Percentiles rank a stretch among this genome's conserved stretches.
phyloP scores from a whole-genome alignment of 2,797 vertebrate species.

The Onychomys arenicola region DNA sequence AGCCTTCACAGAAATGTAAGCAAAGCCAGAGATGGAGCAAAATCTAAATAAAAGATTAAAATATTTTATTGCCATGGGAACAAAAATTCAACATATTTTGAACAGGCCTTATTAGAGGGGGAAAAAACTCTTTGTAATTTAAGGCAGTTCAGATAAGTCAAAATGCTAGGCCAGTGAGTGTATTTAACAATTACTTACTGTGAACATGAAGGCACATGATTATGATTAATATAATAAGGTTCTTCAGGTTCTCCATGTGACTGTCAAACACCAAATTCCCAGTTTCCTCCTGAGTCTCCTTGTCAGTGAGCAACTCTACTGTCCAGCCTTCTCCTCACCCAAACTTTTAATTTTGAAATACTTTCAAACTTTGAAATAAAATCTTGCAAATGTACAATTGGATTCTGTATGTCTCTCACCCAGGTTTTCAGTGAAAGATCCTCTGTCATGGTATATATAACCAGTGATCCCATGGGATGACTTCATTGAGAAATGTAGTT shows the following conservation, averaged over 20 bases:
- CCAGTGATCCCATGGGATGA: background rate
- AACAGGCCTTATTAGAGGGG: background rate
- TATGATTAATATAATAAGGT: background rate
- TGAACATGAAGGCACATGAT: background rate
- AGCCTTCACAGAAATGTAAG: background rate
- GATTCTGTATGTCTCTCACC: background rate
- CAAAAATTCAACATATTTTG: slow-evolving; percentile 27
- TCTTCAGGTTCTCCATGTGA: background rate
- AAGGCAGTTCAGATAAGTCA: slow-evolving; percentile 11
- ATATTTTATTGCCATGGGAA: slow-evolving; percentile 49
- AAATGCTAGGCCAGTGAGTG: background rate
- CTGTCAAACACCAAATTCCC: background rate
- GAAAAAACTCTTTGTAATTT: background rate
- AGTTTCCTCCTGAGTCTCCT: background rate
- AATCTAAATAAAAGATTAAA: slow-evolving; percentile 51
- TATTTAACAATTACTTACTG: background rate
- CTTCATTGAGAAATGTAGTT: background rate
- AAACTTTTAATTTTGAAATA: slow-evolving; percentile 36
- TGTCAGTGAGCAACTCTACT: background rate
- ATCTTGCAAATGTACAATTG: background rate
- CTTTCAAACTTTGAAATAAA: slow-evolving; percentile 17
- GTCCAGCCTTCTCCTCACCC: background rate
- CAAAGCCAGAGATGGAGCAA: slow-evolving; percentile 5
- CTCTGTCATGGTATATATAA: background rate
- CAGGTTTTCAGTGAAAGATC: background rate